Evolutionary conservation across 37 sponge, comb jelly and placozoan genomes (phyloP).

Genomic region (Theonella swinhoei): DNA sequence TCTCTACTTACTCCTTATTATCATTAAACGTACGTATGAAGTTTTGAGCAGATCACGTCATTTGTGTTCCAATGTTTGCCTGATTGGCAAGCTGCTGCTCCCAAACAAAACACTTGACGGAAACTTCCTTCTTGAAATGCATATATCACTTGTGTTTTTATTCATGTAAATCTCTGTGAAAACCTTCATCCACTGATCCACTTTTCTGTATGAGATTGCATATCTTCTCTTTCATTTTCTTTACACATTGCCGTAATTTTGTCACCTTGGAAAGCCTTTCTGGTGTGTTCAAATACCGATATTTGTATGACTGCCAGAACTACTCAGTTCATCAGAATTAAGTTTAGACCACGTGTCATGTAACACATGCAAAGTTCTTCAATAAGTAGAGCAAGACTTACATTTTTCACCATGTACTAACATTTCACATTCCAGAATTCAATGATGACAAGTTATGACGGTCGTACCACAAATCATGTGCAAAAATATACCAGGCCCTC

Average conservation of each 20-base stretch:
- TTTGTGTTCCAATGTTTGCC: too few relatives aligned
- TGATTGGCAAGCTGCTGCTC: constrained; percentile 30
- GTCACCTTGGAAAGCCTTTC: neutral
- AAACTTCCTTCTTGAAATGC: constrained; percentile 45
- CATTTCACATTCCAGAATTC: constrained; percentile 33
- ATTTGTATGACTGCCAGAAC: too few relatives aligned
- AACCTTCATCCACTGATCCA: constrained; percentile 14
- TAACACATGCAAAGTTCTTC: constrained; percentile 21
- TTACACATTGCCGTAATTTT: constrained; percentile 1
- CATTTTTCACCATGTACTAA: constrained; percentile 15
- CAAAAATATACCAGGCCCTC: too few relatives aligned
- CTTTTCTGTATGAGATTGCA: neutral
- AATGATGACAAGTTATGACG: too few relatives aligned
- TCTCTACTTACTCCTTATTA: too few relatives aligned
- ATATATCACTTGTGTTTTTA: neutral
- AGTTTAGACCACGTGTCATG: constrained; percentile 36
- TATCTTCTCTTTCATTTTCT: constrained; percentile 3
- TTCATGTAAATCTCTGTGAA: constrained; percentile 43
- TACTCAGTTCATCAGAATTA: neutral
- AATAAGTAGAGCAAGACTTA: constrained; percentile 7
- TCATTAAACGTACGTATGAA: too few relatives aligned
- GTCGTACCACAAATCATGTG: too few relatives aligned
- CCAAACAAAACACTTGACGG: constrained; percentile 46
- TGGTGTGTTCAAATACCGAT: constrained; percentile 38
- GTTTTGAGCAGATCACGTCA: too few relatives aligned